A percentile compares a stretch with the other conserved stretches of the same genome.
Conservation (phyloP, 2,113 vertebrate species). For the Phalacrocorax brasilianus region DNA sequence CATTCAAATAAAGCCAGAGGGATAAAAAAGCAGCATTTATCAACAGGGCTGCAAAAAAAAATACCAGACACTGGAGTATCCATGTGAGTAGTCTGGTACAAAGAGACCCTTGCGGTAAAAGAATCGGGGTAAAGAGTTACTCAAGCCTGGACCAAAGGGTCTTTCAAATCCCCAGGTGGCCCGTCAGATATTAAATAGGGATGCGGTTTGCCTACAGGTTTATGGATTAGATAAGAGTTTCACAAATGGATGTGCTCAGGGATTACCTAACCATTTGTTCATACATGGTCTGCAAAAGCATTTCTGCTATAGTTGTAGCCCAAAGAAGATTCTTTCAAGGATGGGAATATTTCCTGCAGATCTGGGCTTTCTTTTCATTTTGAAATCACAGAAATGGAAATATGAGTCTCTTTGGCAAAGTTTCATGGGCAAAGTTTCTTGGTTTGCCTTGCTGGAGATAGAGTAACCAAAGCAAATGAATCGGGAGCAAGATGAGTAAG, state of each 20-base stretch:
- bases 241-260: neutral
- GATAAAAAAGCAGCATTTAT: neutral
- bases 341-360: neutral
- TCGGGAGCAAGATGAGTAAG: conserved; percentile 43
- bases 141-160: neutral
- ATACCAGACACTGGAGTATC: neutral
- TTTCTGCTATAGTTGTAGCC: neutral
- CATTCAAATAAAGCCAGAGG: neutral
- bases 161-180: neutral
- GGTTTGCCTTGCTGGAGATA: neutral
- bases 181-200: neutral
- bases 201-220: neutral
- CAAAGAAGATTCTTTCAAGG: neutral
- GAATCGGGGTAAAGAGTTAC: neutral
- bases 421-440: neutral
- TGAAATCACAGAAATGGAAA: neutral
- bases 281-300: neutral
- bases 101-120: neutral
- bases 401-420: neutral
- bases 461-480: conserved; percentile 47
- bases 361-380: neutral
- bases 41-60: neutral
- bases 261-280: neutral
- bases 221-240: neutral
- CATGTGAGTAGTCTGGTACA: neutral